These are phyloP conservation scores for Anser cygnoides DNA, from an alignment of 2,113 vertebrate genomes.

Conservation along the genomic window DNA sequence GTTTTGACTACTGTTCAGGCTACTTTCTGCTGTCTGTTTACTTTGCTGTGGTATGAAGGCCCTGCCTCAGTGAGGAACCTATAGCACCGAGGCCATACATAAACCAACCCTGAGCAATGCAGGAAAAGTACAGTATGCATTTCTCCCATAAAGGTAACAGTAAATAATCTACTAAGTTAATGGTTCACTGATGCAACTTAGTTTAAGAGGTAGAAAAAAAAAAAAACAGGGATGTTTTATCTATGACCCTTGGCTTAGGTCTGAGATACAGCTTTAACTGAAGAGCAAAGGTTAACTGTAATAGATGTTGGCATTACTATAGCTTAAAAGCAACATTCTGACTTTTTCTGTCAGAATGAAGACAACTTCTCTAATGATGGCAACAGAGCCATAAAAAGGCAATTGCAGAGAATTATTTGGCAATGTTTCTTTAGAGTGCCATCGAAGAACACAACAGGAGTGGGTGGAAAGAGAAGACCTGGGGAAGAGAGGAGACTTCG, in stretches of 20 bases:
- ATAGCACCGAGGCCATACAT: background rate
- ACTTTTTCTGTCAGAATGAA: background rate
- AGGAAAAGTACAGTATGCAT: conserved; percentile 41
- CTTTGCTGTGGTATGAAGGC: background rate
- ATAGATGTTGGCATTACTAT: background rate
- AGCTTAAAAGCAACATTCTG: background rate
- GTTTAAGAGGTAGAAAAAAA: conserved; percentile 36
- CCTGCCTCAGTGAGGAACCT: background rate
- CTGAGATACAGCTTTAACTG: conserved; percentile 62
- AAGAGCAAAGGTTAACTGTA: conserved; percentile 69
- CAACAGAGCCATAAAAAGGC: background rate
- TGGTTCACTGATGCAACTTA: conserved; percentile 56
- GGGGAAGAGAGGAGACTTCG: background rate
- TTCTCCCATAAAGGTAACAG: conserved; percentile 48
- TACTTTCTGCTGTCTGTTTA: background rate
- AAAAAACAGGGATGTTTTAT: conserved; percentile 24
- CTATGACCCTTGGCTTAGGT: conserved; percentile 63
- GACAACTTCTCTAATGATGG: background rate
- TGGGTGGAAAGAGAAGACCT: background rate
- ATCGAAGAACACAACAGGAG: background rate
- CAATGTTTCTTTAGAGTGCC: background rate
- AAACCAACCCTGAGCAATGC: conserved; percentile 1
- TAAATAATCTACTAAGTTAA: conserved; percentile 68
- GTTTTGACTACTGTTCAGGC: background rate
- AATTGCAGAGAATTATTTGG: background rate